A percentile compares a stretch with the other conserved stretches of the same genome.
These are phyloP conservation scores for Cephus nigrinus DNA, from an alignment of 2,888 invertebrate species.

Conservation along the genomic window DNA sequence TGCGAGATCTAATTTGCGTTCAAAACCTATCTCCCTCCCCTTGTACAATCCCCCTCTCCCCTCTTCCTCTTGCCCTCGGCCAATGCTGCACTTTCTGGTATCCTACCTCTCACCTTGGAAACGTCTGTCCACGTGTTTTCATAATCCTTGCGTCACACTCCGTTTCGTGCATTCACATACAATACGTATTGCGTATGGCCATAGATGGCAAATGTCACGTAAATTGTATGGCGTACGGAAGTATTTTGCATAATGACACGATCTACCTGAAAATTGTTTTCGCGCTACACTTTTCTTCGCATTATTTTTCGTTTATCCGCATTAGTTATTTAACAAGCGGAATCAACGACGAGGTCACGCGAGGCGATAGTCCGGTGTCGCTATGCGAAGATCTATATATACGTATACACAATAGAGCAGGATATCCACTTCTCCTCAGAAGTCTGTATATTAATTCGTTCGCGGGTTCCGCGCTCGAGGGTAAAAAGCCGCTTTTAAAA, in stretches of 20 bases:
- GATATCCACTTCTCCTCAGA: neutral
- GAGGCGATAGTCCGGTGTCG: neutral
- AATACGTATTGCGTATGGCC: neutral
- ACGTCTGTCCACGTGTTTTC: neutral
- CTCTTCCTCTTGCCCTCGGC: neutral
- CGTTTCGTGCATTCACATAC: neutral
- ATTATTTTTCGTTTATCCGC: neutral
- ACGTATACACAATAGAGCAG: neutral
- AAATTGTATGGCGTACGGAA: neutral
- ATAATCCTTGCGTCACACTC: neutral
- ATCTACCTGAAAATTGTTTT: neutral
- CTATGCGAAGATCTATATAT: neutral
- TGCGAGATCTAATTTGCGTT: slow-evolving; percentile 56
- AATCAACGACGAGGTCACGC: neutral
- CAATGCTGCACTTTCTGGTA: neutral
- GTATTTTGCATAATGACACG: neutral
- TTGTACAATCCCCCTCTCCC: neutral
- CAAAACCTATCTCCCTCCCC: slow-evolving; percentile 22
- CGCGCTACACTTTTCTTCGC: neutral
- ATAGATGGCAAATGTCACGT: neutral
- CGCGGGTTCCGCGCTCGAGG: neutral
- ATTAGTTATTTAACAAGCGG: neutral
- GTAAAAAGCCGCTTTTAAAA: neutral
- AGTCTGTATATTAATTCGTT: neutral
- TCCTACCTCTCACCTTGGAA: neutral